A percentile compares a stretch with the other conserved stretches of the same genome.
phyloP scores from a whole-genome alignment of 2,888 invertebrate genomes.

The Ichneumoninae sp. region DNA sequence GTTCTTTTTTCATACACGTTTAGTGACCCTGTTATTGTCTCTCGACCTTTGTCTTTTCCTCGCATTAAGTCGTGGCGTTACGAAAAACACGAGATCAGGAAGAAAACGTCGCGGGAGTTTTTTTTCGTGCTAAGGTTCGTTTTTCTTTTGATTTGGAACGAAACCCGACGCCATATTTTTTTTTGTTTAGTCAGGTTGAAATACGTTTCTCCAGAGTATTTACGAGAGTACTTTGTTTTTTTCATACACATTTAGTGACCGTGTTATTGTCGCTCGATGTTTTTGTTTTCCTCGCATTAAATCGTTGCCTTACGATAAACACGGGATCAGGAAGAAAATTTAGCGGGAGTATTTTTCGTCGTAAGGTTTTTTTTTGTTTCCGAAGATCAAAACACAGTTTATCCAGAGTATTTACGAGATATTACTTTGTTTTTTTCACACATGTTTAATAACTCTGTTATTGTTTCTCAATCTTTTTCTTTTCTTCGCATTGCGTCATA shows the following conservation, averaged over 20 bases:
- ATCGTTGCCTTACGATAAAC: background rate
- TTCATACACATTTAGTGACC: constrained; percentile 14
- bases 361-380: background rate
- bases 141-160: background rate
- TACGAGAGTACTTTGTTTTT: constrained; percentile 35
- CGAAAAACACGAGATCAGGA: background rate
- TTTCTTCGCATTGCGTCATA: background rate
- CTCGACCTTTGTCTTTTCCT: background rate
- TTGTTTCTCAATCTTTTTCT: constrained; percentile 5
- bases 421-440: constrained; percentile 15
- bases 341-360: background rate
- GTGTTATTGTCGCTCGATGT: constrained; percentile 18
- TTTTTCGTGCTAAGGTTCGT: background rate
- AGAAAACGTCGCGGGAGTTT: background rate
- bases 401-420: constrained; percentile 50
- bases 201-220: constrained; percentile 47
- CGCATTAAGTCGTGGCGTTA: background rate
- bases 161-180: background rate
- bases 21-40: constrained; percentile 31
- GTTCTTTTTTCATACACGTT: constrained; percentile 14
- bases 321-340: background rate
- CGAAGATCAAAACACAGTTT: background rate
- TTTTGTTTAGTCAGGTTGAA: background rate
- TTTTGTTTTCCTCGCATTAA: background rate
- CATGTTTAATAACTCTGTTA: constrained; percentile 28